Base-by-base conservation (phyloP, 2,888 invertebrate species). In the Amiota minor region DNA sequence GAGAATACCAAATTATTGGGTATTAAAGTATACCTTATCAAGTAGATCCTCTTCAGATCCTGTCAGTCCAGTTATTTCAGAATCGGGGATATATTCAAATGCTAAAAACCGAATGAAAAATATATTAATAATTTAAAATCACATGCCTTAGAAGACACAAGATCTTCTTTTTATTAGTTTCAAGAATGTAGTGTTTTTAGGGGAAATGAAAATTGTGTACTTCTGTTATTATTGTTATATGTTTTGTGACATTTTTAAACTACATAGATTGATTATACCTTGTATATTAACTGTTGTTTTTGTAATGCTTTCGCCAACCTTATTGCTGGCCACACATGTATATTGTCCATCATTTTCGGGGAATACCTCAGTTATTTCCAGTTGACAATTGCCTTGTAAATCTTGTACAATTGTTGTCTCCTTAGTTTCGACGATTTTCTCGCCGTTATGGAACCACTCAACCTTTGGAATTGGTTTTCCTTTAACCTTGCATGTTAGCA, bases 291-390 rank as follows among this genome's bases (percentile, higher is more conserved):
- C 92, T 78, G 93, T 91, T 86, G 95, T 92, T 88, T 93, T 93
- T 86, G 95, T 95, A 87, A 93, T 92, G 84, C 94, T 95, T 92
- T 93, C 94, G 80, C 98, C 98, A 83, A 94, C 92, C 83, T 93
- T 92, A 90, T 97, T 98, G 71, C 92, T 91, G 69, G 97, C 97
- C 83, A 92, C 92, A 89, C 97, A 97, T 75, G 93, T 93, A 89
- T 98, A 98, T 88, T 92, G 93, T 74, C 97, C 97, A 83, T 95
- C 93, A 91, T 97, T 96, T 92, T 97, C 97, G 14, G 96, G 96
- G 86, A 96, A 96, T 70, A 96, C 96, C 92, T 97, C 96, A 78
- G 93, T 92, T 80, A 97, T 95, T 77, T 93, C 92, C 79, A 98
- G 91, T 87, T 93, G 94, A 86, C 96, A 96, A 75, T 93, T 91